Evolutionary conservation across 2,113 vertebrate genomes (phyloP), one percentile per base, ranked within the genome.

Genomic region (Eonycteris spelaea): DNA sequence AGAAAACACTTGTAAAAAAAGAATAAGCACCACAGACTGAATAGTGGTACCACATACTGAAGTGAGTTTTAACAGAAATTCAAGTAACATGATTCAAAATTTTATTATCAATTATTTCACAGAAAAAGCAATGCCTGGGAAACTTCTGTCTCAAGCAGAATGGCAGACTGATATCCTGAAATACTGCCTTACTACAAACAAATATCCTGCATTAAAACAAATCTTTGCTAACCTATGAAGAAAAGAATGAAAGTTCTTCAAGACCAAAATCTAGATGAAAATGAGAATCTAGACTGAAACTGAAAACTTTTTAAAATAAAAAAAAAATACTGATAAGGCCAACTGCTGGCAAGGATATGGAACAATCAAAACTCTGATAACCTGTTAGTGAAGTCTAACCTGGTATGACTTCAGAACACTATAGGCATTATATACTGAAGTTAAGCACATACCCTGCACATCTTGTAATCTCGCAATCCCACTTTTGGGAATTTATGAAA

Each of bases 231-330:
- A 87, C 16, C n/a, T 83, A 22, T 83, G 61, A 86, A 74, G 21
- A 92, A 82, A 94, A 92, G 51, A 94, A 88, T n/a, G 7, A 61
- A 89, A 65, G 12, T 92, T 86, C 55, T 78, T n/a, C 83, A 18
- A 89, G 43, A 82, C 24, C 26, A 89, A 85, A 96, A 77, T 85
- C 43, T 89, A 85, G 74, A 92, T 57, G 53, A 92, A 94, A 92
- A 71, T 26, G 18, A 10, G 35, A 85, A 59, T 75, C 53, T 7
- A 94, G 71, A 53, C 8, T 84, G 33, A 11, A 8, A 85, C 22
- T 45, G 24, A 91, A 75, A 92, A 91, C 24, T 65, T 51, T 48
- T 16, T 88, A 84, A 80, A 80, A 86, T 35, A 7, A 33, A 10
- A 33, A 86, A 79, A 40, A 40, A 84, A 30, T 10, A 83, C 40